Percentiles rank a stretch among this genome's conserved stretches.
phyloP scores from a whole-genome alignment of 2,113 vertebrate genomes.

The Cololabis saira region DNA sequence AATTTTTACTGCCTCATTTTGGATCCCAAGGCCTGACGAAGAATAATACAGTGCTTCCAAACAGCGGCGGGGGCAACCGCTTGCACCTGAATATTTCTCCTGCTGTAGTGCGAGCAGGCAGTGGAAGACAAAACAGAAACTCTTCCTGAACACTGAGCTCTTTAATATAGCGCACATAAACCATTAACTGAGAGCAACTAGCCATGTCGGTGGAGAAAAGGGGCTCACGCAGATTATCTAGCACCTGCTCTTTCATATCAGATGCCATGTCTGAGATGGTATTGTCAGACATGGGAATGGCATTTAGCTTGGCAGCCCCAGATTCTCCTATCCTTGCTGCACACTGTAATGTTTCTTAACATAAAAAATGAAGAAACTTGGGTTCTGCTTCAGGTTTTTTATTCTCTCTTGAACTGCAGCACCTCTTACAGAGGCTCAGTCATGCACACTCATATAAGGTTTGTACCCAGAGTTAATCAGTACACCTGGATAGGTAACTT shows the following conservation, averaged over 20 bases:
- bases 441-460: too few species aligned
- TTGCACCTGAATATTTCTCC: too few species aligned
- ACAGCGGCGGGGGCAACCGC: not conserved
- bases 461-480: too few species aligned
- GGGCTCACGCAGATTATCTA: not conserved
- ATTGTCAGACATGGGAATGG: not conserved
- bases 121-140: too few species aligned
- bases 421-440: too few species aligned
- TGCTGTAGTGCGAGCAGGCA: not conserved
- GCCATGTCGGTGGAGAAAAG: not conserved
- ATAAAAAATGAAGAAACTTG: too few species aligned
- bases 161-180: not conserved
- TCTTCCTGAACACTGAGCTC: too few species aligned
- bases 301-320: constrained; percentile 1
- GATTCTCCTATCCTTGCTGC: not conserved
- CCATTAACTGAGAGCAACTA: not conserved
- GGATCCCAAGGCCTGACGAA: not conserved
- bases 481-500: too few species aligned
- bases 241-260: not conserved
- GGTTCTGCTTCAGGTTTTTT: too few species aligned
- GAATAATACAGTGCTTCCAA: not conserved
- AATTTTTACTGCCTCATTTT: not conserved
- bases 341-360: too few species aligned
- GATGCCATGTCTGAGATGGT: not conserved
- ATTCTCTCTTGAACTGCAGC: too few species aligned